Evolutionary conservation across 2,113 vertebrate genomes (phyloP).

Genomic region (Solea senegalensis): DNA sequence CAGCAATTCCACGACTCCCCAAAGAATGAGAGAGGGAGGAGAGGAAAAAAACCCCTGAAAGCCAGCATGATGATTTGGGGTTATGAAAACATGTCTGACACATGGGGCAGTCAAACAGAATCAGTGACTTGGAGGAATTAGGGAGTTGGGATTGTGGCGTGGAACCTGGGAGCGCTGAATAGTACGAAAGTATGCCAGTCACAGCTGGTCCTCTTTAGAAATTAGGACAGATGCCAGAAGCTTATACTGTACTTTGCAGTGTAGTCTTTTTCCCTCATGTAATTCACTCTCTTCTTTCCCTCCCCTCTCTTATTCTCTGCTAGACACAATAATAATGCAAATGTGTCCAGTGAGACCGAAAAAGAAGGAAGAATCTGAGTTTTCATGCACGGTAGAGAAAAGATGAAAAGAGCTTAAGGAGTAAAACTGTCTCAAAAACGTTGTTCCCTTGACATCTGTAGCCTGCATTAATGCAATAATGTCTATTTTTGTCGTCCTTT

Average conservation of each 20-base stretch:
- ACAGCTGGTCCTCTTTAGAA: conserved; percentile 76
- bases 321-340: conserved; percentile 40
- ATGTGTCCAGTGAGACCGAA: conserved; percentile 46
- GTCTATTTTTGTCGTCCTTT: conserved; percentile 12
- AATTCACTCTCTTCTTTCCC: conserved; percentile 5
- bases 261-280: conserved; percentile 14
- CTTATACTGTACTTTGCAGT: conserved; percentile 42
- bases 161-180: conserved; percentile 44
- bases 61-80: conserved; percentile 65
- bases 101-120: conserved; percentile 71
- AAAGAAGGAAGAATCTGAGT: conserved; percentile 18
- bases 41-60: conserved; percentile 10
- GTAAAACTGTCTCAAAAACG: conserved; percentile 24
- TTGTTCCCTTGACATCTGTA: conserved; percentile 43
- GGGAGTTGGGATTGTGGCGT: conserved; percentile 61
- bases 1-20: conserved; percentile 56
- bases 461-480: conserved; percentile 30
- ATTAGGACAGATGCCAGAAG: conserved; percentile 69
- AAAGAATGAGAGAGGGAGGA: conserved; percentile 18
- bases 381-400: conserved; percentile 14
- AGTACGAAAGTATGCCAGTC: conserved; percentile 55
- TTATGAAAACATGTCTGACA: conserved; percentile 77
- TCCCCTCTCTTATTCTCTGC: background rate
- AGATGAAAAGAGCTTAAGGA: conserved; percentile 27
- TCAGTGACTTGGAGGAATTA: conserved; percentile 63